phyloP scores from a whole-genome alignment of 2,888 invertebrate genomes.

The Nesidiocoris tenuis region DNA sequence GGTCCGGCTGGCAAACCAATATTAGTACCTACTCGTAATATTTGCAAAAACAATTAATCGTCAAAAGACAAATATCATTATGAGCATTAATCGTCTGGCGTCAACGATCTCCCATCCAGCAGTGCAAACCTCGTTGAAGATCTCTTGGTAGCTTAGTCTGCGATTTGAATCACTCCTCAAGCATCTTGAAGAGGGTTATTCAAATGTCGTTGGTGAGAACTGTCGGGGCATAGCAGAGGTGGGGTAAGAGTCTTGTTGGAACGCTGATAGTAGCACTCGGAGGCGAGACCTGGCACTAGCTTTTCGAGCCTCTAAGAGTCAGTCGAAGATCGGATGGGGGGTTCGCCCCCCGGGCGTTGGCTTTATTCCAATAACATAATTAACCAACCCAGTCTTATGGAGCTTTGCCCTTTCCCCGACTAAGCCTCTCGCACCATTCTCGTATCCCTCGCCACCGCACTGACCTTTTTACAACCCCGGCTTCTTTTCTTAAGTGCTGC shows the following conservation, averaged over 20 bases:
- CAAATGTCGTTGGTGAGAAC: slow-evolving; percentile 9
- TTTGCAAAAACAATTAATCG: no score
- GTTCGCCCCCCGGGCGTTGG: slow-evolving; percentile 19
- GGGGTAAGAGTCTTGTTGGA: slow-evolving; percentile 12
- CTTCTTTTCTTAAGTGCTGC: slow-evolving; percentile 32
- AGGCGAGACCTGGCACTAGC: background rate
- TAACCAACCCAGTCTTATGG: slow-evolving; percentile 12
- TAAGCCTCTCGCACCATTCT: slow-evolving; percentile 1
- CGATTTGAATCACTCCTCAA: slow-evolving; percentile 4
- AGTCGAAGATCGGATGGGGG: background rate
- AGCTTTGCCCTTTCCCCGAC: slow-evolving; percentile 3
- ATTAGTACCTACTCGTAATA: no score
- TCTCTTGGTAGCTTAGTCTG: no score
- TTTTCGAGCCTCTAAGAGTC: background rate
- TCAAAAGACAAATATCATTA: no score
- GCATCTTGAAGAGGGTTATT: slow-evolving; percentile 21
- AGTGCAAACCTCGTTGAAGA: no score
- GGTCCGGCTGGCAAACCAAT: no score
- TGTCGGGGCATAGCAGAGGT: background rate
- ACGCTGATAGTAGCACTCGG: slow-evolving; percentile 12
- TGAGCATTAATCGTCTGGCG: no score
- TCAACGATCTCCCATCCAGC: no score
- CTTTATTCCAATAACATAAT: slow-evolving; percentile 39
- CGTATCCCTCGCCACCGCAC: background rate
- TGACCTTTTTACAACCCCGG: slow-evolving; percentile 33